Base-by-base conservation (phyloP, 1,140 invertebrate genomes). In the Theocolax elegans region DNA sequence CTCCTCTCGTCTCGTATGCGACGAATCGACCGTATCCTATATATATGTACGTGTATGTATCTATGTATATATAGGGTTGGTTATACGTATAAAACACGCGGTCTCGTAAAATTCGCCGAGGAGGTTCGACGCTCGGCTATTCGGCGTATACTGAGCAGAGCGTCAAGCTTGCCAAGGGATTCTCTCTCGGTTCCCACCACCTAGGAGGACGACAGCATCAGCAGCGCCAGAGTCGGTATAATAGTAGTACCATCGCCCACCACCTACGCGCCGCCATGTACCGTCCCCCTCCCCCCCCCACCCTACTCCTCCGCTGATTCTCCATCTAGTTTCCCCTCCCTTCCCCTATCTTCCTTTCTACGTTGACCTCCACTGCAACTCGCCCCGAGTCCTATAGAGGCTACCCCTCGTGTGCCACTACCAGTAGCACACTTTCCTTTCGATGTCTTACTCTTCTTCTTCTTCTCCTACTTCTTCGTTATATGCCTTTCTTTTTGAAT, bases 71-170 rank as follows among this genome's bases (percentile, higher is more conserved):
- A n/a, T n/a, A n/a, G n/a, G n/a, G n/a, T n/a, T n/a, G n/a, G n/a
- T n/a, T n/a, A n/a, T n/a, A n/a, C n/a, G n/a, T n/a, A n/a, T n/a
- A n/a, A n/a, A n/a, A n/a, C n/a, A n/a, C n/a, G n/a, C n/a, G n/a
- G n/a, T n/a, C n/a, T n/a, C n/a, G n/a, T n/a, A n/a, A n/a, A n/a
- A n/a, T n/a, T n/a, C n/a, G n/a, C n/a, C n/a, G n/a, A n/a, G n/a
- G 48, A 25, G 29, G 35, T 17, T 51, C 67, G 54, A 23, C 17
- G 21, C 70, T 67, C 74, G 59, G 75, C 53, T 69, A 2, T 10
- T 72, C 75, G 71, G 75, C 75, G 75, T 70, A 75, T 75, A 75
- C 19, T 53, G 66, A 69, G 76, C 76, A 78, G 77, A 78, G 76
- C 74, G 67, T 71, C 71, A 64, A 67, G 76, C 68, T 78, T 76